Evolutionary conservation across 2,113 vertebrate species (phyloP).

Genomic region (Hydropotes inermis): DNA sequence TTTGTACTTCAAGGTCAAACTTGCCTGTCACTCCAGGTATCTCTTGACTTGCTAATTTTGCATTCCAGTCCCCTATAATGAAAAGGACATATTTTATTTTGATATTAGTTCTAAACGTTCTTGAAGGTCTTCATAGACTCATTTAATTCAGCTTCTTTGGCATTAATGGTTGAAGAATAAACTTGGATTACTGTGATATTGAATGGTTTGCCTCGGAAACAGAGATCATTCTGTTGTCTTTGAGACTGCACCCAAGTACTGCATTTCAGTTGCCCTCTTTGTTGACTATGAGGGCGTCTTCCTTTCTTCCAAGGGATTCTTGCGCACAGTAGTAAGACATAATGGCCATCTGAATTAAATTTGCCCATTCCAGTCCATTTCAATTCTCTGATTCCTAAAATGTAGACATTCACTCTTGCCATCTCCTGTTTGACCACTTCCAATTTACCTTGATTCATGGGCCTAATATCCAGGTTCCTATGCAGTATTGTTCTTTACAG

Average conservation of each 20-base stretch:
- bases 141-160: background rate
- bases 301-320: background rate
- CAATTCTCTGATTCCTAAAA: background rate
- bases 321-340: background rate
- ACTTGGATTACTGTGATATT: background rate
- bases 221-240: background rate
- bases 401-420: background rate
- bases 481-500: background rate
- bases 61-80: background rate
- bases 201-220: background rate
- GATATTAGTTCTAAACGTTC: background rate
- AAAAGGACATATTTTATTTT: background rate
- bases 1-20: background rate
- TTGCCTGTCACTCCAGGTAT: background rate
- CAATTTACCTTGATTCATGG: background rate
- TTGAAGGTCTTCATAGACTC: background rate
- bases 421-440: background rate
- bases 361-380: background rate
- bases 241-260: background rate
- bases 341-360: background rate
- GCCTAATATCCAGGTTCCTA: background rate
- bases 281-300: background rate
- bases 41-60: background rate
- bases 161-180: background rate
- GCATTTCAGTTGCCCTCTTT: background rate